Evolutionary conservation across 2,113 vertebrate species (phyloP), one percentile per base, ranked within the genome.

Genomic region (Ellobius talpinus): DNA sequence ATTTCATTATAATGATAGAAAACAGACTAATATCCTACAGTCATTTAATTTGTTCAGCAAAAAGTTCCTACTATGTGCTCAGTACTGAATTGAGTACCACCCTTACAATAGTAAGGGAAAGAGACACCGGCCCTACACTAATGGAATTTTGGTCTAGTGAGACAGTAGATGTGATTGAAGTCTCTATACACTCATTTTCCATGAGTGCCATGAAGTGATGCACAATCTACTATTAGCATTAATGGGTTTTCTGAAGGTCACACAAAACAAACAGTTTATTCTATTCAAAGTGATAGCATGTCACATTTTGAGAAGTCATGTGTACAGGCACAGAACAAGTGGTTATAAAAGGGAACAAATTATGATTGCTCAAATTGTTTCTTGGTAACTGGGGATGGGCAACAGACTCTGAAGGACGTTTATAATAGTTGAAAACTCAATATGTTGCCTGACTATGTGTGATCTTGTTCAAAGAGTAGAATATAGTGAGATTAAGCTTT

Each of bases 381-480:
- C 61, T 70, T 45, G 47, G 90, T 68, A 89, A 94, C 10, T 4
- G 14, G 23, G 52, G 4, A 91, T 13, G 45, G n/a, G 26, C 89
- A 88, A 33, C 50, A 50, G 55, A 87, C 50, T 26, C 33, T n/a
- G 93, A 58, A 66, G 26, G 66, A 66, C 14, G 13, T 42, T 33
- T 55, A 84, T n/a, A 81, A 88, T 11, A 3, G 12, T 78, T 14
- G 50, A 55, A 36, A 31, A 72, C 13, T 14, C 89, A 65, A 47
- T 65, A 26, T 93, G 77, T 77, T 78, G 79, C 42, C 63, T 89
- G 70, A 55, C 72, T 85, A 50, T 61, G 74, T 96, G 93, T 76
- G 70, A 52, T 92, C 87, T 87, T 70, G 9, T 70, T 93, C 87
- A 74, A 90, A 97, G 39, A 77, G 45, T 79, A 96, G 17, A 79